These are phyloP conservation scores for Thymelicus sylvestris DNA, from an alignment of 2,888 invertebrate species.

Conservation along the genomic window DNA sequence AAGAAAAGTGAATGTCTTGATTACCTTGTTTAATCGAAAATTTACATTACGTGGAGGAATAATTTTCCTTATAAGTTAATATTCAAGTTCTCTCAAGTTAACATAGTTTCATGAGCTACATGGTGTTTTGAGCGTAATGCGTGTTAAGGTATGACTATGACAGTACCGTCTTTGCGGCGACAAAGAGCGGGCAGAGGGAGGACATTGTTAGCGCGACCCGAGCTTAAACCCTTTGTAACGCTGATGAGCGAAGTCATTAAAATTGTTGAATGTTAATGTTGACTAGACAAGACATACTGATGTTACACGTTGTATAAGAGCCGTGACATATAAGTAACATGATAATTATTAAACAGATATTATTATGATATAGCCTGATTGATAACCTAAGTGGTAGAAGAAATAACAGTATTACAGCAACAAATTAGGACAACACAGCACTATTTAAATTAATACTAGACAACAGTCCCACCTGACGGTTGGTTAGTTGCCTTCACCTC, in stretches of 20 bases:
- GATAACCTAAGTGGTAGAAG: too few species aligned
- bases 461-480: too few species aligned
- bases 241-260: conserved; percentile 17
- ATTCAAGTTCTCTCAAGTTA: background rate
- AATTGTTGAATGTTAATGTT: background rate
- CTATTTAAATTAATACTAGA: too few species aligned
- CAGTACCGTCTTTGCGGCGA: background rate
- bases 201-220: conserved; percentile 8
- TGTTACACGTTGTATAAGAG: background rate
- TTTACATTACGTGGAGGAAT: too few species aligned
- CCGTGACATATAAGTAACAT: too few species aligned
- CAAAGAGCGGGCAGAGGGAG: conserved; percentile 4
- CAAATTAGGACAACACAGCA: too few species aligned
- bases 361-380: too few species aligned
- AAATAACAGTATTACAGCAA: too few species aligned
- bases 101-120: background rate
- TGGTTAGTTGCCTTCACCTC: too few species aligned
- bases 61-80: background rate
- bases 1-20: too few species aligned
- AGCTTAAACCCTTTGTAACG: conserved; percentile 9
- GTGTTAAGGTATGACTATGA: conserved; percentile 1
- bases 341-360: too few species aligned
- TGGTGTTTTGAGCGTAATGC: background rate
- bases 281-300: conserved; percentile 2
- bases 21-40: too few species aligned